Base-by-base conservation (phyloP, 1,140 invertebrate species). In the Anastatus disparis region DNA sequence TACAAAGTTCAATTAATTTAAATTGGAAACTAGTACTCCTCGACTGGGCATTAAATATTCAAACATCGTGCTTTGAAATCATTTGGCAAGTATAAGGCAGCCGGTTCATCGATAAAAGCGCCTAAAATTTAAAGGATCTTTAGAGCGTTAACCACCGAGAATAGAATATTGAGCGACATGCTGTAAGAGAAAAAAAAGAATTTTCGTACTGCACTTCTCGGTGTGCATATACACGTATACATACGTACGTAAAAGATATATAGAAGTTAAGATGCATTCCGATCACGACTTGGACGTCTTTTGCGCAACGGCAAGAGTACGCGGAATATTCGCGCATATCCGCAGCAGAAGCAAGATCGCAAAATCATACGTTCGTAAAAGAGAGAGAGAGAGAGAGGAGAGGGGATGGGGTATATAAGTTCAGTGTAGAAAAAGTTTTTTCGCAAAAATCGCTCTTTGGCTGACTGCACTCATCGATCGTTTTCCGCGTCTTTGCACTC, bases 271-370 rank as follows among this genome's bases (percentile, higher is more conserved):
- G 26, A 15, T 40, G 76, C 72, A 78, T 78, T 78, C 77, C 73
- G 72, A 78, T 75, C 77, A 78, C 76, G 76, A 77, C 72, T 78
- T 70, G 75, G 75, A 74, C 76, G 75, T 76, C 74, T 76, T 73
- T 77, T 74, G 70, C n/a, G 74, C 72, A 71, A 24, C 12, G 40
- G 24, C 22, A 40, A 13, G 10, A n/a, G 40, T 26, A 65, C 72
- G 72, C 71, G 72, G 66, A 78, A 78, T 75, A 68, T 71, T 68
- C 71, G 71, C 71, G 69, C 70, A 71, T 61, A 61, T 52, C 55
- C 42, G 42, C 66, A 61, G 20, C 26, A 10, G 50, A 15, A 61
- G 64, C 71, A 48, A 69, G 42, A 77, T 77, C 76, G 74, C 72
- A 62, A 77, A 78, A 76, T 76, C 76, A 76, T 78, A 78, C 73